phyloP scores from a whole-genome alignment of 2,797 vertebrate species.

The Podarcis siculus region DNA sequence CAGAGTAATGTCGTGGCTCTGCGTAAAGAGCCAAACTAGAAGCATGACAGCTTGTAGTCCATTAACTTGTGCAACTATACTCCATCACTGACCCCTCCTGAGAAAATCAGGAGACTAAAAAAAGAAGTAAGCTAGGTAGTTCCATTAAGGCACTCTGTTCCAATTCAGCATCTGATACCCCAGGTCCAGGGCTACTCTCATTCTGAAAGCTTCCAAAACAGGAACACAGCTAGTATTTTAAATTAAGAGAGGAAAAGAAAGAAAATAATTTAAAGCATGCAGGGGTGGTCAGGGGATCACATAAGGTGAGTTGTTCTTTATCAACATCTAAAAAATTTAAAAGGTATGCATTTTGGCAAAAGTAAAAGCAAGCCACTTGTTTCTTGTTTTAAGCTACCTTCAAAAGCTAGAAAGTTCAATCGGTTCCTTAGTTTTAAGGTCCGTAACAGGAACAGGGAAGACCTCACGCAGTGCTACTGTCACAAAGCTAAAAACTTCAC shows the following conservation, averaged over 20 bases:
- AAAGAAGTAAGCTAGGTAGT: neutral
- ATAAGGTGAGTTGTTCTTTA: conserved; percentile 1
- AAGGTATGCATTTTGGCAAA: neutral
- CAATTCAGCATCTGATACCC: neutral
- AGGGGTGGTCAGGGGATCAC: neutral
- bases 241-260: neutral
- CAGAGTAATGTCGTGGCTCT: neutral
- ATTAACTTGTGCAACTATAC: neutral
- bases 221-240: neutral
- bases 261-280: neutral
- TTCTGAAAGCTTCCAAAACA: neutral
- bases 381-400: conserved; percentile 30
- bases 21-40: conserved; percentile 3
- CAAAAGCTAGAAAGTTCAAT: conserved; percentile 38
- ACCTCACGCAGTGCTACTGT: neutral
- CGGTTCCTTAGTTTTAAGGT: conserved; percentile 36
- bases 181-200: neutral
- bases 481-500: conserved; percentile 15
- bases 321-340: conserved; percentile 6
- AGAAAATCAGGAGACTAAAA: conserved; percentile 15
- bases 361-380: conserved; percentile 4
- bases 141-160: neutral
- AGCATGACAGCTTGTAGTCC: conserved; percentile 29
- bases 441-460: conserved; percentile 37
- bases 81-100: conserved; percentile 16